Evolutionary conservation across 2,113 vertebrate genomes (phyloP), one percentile per base, ranked within the genome.

Genomic region (Acrocephalus arundinaceus): DNA sequence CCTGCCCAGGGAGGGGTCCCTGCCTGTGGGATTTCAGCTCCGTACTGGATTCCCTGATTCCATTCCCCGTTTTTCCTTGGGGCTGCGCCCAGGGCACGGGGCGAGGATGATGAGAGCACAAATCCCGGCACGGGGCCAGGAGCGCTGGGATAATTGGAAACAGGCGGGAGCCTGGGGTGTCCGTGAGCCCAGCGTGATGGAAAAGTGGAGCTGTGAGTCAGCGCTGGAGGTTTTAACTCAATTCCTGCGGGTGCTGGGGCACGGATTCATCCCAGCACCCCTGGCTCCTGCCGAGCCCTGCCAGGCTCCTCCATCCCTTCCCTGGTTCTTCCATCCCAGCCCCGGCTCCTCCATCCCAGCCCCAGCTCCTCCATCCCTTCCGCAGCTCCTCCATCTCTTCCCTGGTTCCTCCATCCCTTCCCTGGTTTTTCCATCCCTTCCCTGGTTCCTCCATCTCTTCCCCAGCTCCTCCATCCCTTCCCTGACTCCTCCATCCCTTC

Each of bases 161-260:
- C 93, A 86, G 89, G 23, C 25, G 19, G 25, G 49, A 70, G 62
- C 3, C 80, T 61, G 84, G 65, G 66, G 43, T 22, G 57, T 37
- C 43, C 3, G 0, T 0, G 33, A 28, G 63, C 1, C 0, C 5
- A 3, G 65, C 12, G 28, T 68, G 5, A 1, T 15, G 76, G 90
- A 59, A 23, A 52, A 73, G 84, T 4, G 80, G 35, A 54, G 62
- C 87, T 28, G 72, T 10, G 84, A 54, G 76, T 79, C 67, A 13
- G 10, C 18, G 80, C 25, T 46, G 17, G 87, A 27, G 75, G 54
- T 49, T 22, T 18, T 45, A 94, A 94, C 71, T 41, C 65, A 5
- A 61, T 94, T 78, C 71, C 16, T 4, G 59, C 13, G 1, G 1
- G 14, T 9, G 73, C 52, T 80, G 72, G 1, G 22, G 68, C 79